These are phyloP conservation scores for Lophius piscatorius DNA, from an alignment of 2,113 vertebrate genomes.

Conservation along the genomic window DNA sequence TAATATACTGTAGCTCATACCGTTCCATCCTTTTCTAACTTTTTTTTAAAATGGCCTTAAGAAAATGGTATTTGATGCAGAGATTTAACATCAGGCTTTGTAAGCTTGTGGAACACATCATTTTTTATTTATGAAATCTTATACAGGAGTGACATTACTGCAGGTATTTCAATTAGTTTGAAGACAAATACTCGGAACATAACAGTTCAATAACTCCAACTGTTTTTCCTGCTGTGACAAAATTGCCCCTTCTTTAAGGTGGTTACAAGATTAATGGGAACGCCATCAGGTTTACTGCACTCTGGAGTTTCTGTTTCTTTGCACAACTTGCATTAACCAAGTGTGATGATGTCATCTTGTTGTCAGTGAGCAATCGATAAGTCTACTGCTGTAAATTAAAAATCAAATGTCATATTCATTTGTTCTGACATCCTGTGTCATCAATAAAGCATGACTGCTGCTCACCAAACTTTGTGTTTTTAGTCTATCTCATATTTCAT, in stretches of 20 bases:
- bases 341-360: constrained; percentile 2
- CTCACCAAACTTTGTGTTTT: not conserved
- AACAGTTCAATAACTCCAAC: not conserved
- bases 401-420: not conserved
- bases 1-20: constrained; percentile 1
- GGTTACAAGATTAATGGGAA: too few species aligned
- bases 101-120: constrained; percentile 4
- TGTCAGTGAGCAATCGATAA: not conserved
- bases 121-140: not conserved
- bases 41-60: constrained; percentile 2
- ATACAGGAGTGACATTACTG: not conserved
- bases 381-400: constrained; percentile 4
- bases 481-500: constrained; percentile 15
- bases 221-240: not conserved
- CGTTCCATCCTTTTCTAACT: constrained; percentile 15
- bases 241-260: too few species aligned
- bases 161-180: not conserved
- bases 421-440: not conserved
- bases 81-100: not conserved
- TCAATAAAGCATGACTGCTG: constrained; percentile 41
- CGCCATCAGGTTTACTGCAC: too few species aligned
- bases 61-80: not conserved
- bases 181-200: not conserved
- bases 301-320: not conserved
- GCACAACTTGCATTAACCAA: not conserved